Conservation (phyloP, 2,888 invertebrate species). For the Cataglyphis albicans region DNA sequence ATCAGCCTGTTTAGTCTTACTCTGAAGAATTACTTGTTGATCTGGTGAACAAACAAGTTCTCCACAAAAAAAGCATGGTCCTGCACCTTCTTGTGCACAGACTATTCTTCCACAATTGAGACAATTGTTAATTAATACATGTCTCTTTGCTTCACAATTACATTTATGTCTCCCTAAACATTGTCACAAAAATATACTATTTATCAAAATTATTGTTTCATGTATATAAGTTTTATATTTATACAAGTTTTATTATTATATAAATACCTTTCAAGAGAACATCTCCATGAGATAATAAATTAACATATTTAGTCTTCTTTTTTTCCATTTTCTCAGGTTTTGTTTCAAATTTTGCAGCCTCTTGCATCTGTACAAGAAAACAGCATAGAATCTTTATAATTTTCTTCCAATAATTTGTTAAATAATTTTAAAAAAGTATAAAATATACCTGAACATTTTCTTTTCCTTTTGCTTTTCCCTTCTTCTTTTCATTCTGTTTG, state of each 20-base stretch:
- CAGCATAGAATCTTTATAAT: background rate
- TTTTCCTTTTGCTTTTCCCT: conserved; percentile 77
- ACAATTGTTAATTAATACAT: conserved; percentile 97
- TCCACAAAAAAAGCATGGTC: conserved; percentile 97
- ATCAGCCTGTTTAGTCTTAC: conserved; percentile 90
- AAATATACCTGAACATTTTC: conserved; percentile 63
- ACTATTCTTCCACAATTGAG: conserved; percentile 97
- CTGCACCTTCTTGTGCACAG: conserved; percentile 98
- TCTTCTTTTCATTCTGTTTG: conserved; percentile 82
- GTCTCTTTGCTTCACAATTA: conserved; percentile 96
- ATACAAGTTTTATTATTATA: background rate
- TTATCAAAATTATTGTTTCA: background rate
- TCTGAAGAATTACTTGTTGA: conserved; percentile 89
- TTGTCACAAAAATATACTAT: conserved; percentile 14
- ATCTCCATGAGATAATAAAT: conserved; percentile 92
- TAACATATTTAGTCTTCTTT: conserved; percentile 91
- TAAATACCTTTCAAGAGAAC: conserved; percentile 86
- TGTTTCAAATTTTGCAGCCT: conserved; percentile 74
- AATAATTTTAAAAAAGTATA: background rate
- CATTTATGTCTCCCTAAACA: conserved; percentile 90
- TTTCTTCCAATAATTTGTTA: background rate
- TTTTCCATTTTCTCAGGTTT: conserved; percentile 83
- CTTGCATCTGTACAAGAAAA: conserved; percentile 57
- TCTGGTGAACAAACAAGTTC: conserved; percentile 93
- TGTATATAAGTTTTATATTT: background rate